Evolutionary conservation across 2,113 vertebrate species (phyloP).

Genomic region (Hystrix brachyura): DNA sequence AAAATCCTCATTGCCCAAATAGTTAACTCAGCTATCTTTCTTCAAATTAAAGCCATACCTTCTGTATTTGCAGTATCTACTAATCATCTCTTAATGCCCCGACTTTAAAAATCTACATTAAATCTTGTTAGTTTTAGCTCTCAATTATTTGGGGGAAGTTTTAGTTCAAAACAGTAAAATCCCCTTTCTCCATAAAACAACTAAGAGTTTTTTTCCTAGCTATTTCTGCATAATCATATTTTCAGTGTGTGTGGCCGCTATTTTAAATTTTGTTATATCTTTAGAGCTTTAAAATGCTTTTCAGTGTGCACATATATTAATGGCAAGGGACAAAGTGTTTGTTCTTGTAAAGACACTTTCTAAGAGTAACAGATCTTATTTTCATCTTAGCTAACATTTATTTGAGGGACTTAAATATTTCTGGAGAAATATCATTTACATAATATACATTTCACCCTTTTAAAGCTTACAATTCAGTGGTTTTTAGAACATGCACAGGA

Average conservation of each 20-base stretch:
- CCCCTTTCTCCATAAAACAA: slow-evolving; percentile 22
- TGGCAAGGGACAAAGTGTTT: not conserved
- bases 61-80: not conserved
- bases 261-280: not conserved
- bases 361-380: not conserved
- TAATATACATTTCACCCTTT: not conserved
- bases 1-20: not conserved
- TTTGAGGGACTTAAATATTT: not conserved
- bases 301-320: not conserved
- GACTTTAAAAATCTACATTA: not conserved
- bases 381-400: not conserved
- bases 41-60: slow-evolving; percentile 12
- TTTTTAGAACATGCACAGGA: not conserved
- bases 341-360: not conserved
- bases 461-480: not conserved
- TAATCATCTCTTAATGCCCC: not conserved
- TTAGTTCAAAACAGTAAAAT: slow-evolving; percentile 32
- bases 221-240: not conserved
- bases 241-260: not conserved
- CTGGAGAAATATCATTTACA: not conserved
- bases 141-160: slow-evolving; percentile 1
- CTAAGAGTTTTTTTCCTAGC: not conserved
- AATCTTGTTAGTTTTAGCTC: slow-evolving; percentile 20
- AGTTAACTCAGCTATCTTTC: not conserved
- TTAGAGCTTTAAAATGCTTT: not conserved